Evolutionary conservation across 2,113 vertebrate species (phyloP), one percentile per base, ranked within the genome.

Genomic region (Tetrax tetrax): DNA sequence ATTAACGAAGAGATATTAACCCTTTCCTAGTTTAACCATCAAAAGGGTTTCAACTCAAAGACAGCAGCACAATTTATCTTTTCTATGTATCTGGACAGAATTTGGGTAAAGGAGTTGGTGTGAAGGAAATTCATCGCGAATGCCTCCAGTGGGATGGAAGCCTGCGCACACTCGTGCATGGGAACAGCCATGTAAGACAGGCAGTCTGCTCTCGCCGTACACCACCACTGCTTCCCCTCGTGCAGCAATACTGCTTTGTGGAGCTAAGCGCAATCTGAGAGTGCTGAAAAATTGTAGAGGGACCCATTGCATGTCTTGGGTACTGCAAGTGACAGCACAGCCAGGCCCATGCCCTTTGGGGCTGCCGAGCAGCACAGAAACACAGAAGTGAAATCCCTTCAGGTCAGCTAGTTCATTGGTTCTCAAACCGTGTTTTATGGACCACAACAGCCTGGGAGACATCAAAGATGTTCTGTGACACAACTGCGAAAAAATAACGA

Each of bases 251-350:
- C 47, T 6, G 59, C 43, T 45, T 25, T 7, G 28, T 2, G 1
- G 37, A 85, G 43, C 56, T 35, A 20, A 75, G 28, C 1, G 2
- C 31, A 23, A 51, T 27, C 47, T 43, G 66, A 80, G 66, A 48
- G 16, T n/a, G 54, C 6, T 13, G 48, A 74, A 51, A 85, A 50
- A 38, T 7, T 74, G 19, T 8, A 17, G 25, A 35, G 10, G 14
- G 25, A 50, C 53, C 47, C 23, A 23, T 7, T 1, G 0, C 2
- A 1, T 1, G 0, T 56, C 37, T 38, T 45, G 78, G 54, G 19
- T 53, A 13, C 18, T 18, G 37, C 27, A 63, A 51, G 28, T n/a
- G 53, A 38, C 14, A 45, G 66, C 54, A 38, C 48, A 51, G 60
- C 35, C 25, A 38, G 47, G 22, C 25, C 45, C 14, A 4, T 17